Percentiles rank a stretch among this genome's conserved stretches.
phyloP scores from a whole-genome alignment of 2,888 invertebrate genomes.

The Bedellia somnulentella region DNA sequence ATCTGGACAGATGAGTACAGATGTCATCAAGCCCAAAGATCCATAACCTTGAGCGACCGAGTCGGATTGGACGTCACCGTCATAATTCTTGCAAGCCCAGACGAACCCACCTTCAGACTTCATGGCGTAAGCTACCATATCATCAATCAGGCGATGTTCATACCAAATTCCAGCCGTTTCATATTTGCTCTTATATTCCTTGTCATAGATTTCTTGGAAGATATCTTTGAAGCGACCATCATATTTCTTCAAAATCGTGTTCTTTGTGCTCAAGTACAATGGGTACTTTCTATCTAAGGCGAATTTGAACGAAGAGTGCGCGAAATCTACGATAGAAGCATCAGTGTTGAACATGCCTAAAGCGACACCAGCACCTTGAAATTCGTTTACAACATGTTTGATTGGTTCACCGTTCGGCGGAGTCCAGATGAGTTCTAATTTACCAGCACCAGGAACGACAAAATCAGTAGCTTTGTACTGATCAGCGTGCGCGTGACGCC shows the following conservation, averaged over 20 bases:
- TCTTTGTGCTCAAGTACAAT: conserved; percentile 93
- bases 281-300: conserved; percentile 86
- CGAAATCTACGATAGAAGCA: conserved; percentile 90
- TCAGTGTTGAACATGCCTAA: conserved; percentile 97
- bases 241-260: conserved; percentile 94
- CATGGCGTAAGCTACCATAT: conserved; percentile 98
- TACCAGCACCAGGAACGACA: conserved; percentile 89
- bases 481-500: conserved; percentile 97
- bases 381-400: conserved; percentile 79
- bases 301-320: conserved; percentile 91
- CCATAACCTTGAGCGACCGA: conserved; percentile 97
- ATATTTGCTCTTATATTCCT: conserved; percentile 80
- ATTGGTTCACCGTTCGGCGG: conserved; percentile 68
- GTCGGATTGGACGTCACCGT: conserved; percentile 98
- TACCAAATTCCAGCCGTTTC: conserved; percentile 93
- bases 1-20: conserved; percentile 94
- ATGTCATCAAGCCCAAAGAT: conserved; percentile 97
- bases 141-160: conserved; percentile 97
- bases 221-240: conserved; percentile 97
- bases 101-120: conserved; percentile 98
- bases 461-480: conserved; percentile 98
- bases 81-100: conserved; percentile 99
- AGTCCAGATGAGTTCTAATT: conserved; percentile 81
- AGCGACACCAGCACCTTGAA: conserved; percentile 86
- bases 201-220: conserved; percentile 92